A percentile compares a stretch with the other conserved stretches of the same genome.
phyloP scores from a whole-genome alignment of 2,797 vertebrate species.

The Lemur catta region DNA sequence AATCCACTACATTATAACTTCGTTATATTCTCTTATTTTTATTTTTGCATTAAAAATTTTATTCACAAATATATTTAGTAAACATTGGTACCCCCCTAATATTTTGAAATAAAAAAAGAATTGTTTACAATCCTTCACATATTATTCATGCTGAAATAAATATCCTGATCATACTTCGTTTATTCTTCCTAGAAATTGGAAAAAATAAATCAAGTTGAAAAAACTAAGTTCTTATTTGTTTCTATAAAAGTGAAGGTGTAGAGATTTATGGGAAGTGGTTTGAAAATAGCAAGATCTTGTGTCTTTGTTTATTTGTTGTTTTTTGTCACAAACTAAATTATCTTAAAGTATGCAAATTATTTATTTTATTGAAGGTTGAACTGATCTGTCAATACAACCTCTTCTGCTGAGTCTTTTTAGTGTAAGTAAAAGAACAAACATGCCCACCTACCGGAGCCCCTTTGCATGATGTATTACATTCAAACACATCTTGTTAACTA shows the following conservation, averaged over 20 bases:
- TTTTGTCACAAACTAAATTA: not conserved
- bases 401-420: not conserved
- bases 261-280: not conserved
- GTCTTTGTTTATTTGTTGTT: not conserved
- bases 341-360: constrained; percentile 27
- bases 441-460: not conserved
- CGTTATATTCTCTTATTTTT: not conserved
- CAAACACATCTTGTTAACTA: not conserved
- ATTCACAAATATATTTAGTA: not conserved
- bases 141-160: constrained; percentile 15
- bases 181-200: not conserved
- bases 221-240: not conserved
- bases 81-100: too few relatives aligned
- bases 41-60: not conserved
- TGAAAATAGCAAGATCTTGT: not conserved
- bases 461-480: not conserved
- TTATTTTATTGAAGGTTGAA: constrained; percentile 1
- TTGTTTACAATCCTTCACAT: not conserved
- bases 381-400: not conserved
- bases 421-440: constrained; percentile 26
- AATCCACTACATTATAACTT: not conserved
- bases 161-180: not conserved
- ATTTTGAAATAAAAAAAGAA: not conserved
- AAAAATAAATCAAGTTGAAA: not conserved
- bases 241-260: not conserved